A percentile compares a stretch with the other conserved stretches of the same genome.
Evolutionary conservation across 2,797 vertebrate genomes (phyloP).

Genomic region (Phoxinus dragarum): DNA sequence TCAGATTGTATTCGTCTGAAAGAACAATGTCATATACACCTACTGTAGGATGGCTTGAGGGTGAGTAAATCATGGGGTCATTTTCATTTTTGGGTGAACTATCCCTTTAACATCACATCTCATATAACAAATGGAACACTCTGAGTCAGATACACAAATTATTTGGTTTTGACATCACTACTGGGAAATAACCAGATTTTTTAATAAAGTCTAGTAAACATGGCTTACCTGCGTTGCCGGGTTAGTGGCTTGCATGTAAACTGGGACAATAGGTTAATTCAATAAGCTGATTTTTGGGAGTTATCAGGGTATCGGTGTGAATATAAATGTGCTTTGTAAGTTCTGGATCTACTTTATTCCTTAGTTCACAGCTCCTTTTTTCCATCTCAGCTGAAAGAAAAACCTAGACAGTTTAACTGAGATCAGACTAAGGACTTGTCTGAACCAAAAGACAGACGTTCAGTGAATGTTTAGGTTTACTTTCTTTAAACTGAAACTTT

Average conservation of each 20-base stretch:
- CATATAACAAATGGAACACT: neutral
- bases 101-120: neutral
- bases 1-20: no score
- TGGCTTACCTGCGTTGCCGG: neutral
- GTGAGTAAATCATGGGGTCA: no score
- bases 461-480: constrained; percentile 11
- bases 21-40: no score
- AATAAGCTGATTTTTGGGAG: neutral
- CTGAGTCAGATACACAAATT: neutral
- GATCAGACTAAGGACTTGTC: constrained; percentile 9
- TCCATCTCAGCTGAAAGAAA: neutral
- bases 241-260: neutral
- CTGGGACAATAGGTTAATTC: neutral
- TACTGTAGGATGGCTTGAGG: no score
- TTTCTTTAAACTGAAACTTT: constrained; percentile 1
- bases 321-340: neutral
- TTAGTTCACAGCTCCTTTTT: constrained; percentile 24
- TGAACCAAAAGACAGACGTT: constrained; percentile 5
- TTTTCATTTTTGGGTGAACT: no score
- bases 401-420: neutral
- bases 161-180: neutral
- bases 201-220: neutral
- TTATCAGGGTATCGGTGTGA: neutral
- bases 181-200: neutral
- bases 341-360: neutral